phyloP scores from a whole-genome alignment of 2,888 invertebrate genomes.

The Drosophila subsilvestris region DNA sequence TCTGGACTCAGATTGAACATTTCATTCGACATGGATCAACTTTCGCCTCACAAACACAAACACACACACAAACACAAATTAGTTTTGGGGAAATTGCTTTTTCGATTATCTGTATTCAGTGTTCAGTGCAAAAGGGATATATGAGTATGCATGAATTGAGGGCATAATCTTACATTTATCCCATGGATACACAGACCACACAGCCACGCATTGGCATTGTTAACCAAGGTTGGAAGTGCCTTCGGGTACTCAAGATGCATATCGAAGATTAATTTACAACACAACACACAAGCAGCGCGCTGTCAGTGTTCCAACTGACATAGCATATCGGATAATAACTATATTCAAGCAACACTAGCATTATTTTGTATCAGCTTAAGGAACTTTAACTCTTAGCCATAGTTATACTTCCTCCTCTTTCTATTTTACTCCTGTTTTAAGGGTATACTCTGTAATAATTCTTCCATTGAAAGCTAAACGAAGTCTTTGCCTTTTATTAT shows the following conservation, averaged over 20 bases:
- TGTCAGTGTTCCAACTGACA: background rate
- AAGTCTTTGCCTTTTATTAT: no score
- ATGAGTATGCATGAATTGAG: background rate
- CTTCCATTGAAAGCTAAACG: no score
- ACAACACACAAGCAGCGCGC: background rate
- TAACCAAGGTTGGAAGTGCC: background rate
- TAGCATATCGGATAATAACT: no score
- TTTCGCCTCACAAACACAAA: background rate
- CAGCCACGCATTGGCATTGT: background rate
- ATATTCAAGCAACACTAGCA: no score
- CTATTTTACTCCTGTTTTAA: no score
- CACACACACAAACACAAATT: conserved; percentile 24
- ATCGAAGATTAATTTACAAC: background rate
- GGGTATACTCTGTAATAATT: no score
- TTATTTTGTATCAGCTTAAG: no score
- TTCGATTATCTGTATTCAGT: conserved; percentile 24
- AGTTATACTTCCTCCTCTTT: no score
- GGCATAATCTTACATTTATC: background rate
- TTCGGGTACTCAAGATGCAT: background rate
- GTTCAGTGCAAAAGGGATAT: background rate
- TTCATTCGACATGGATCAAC: conserved; percentile 48
- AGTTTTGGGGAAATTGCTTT: conserved; percentile 43
- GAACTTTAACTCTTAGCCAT: no score
- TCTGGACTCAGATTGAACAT: conserved; percentile 41
- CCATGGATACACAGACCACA: no score